A percentile compares a stretch with the other conserved stretches of the same genome.
phyloP scores from a whole-genome alignment of 2,113 vertebrate genomes.

The Scartelaos histophorus region DNA sequence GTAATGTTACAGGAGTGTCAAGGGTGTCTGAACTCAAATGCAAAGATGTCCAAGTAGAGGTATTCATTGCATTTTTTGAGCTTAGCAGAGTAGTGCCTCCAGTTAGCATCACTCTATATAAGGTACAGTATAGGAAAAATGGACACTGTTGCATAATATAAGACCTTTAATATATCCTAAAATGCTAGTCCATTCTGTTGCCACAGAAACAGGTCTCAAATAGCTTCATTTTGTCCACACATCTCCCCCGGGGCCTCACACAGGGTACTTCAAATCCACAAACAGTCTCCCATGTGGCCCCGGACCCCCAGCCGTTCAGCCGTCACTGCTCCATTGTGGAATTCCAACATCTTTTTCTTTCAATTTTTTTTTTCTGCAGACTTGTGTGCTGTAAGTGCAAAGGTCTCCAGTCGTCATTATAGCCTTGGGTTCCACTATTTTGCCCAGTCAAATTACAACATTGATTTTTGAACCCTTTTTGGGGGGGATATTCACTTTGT shows the following conservation, averaged over 20 bases:
- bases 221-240: neutral
- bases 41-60: no score
- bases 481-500: neutral
- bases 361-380: conserved; percentile 17
- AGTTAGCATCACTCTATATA: no score
- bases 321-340: conserved; percentile 47
- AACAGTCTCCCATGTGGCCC: neutral
- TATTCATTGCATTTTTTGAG: no score
- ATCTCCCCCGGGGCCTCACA: neutral
- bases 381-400: conserved; percentile 20
- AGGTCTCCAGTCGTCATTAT: conserved; percentile 17
- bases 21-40: no score
- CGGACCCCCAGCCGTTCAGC: conserved; percentile 52
- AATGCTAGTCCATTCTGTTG: neutral
- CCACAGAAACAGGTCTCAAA: neutral
- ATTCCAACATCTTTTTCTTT: conserved; percentile 27
- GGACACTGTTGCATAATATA: no score
- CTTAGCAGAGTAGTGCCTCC: no score
- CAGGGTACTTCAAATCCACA: conserved; percentile 12
- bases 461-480: neutral
- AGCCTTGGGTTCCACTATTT: conserved; percentile 34
- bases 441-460: conserved; percentile 27
- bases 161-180: neutral
- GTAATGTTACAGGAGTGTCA: no score
- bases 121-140: no score